Evolutionary conservation across 2,888 invertebrate species (phyloP).

Genomic region (Hydraecia micacea): DNA sequence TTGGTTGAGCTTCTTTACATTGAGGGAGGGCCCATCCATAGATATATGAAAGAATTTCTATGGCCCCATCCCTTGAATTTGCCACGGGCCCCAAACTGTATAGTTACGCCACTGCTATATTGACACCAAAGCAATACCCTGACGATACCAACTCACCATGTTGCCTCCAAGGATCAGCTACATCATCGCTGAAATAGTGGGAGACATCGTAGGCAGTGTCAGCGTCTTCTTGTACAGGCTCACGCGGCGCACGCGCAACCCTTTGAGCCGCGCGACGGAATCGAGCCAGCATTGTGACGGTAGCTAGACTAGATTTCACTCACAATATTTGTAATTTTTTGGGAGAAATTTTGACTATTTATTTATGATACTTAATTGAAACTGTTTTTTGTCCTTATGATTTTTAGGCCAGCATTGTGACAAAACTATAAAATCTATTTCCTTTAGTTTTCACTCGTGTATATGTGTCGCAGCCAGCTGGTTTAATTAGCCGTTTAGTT

Average conservation of each 20-base stretch:
- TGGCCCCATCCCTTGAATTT: too few species aligned
- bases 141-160: constrained; percentile 69
- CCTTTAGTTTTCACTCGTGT: background rate
- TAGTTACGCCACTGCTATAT: too few species aligned
- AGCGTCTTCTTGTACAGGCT: constrained; percentile 68
- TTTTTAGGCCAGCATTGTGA: background rate
- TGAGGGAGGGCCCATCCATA: too few species aligned
- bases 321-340: background rate
- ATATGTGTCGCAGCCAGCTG: too few species aligned
- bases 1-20: too few species aligned
- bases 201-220: constrained; percentile 93
- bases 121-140: too few species aligned
- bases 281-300: constrained; percentile 63
- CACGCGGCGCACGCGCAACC: constrained; percentile 55
- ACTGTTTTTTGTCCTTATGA: background rate
- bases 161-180: constrained; percentile 88
- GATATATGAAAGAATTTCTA: too few species aligned
- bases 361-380: background rate
- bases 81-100: too few species aligned
- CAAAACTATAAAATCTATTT: background rate
- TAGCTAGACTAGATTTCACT: background rate
- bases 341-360: background rate
- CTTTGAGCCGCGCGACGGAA: constrained; percentile 70
- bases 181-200: constrained; percentile 93
- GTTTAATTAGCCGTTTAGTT: too few species aligned